phyloP scores from a whole-genome alignment of 2,888 invertebrate genomes.

The Diadegma fenestrale region DNA sequence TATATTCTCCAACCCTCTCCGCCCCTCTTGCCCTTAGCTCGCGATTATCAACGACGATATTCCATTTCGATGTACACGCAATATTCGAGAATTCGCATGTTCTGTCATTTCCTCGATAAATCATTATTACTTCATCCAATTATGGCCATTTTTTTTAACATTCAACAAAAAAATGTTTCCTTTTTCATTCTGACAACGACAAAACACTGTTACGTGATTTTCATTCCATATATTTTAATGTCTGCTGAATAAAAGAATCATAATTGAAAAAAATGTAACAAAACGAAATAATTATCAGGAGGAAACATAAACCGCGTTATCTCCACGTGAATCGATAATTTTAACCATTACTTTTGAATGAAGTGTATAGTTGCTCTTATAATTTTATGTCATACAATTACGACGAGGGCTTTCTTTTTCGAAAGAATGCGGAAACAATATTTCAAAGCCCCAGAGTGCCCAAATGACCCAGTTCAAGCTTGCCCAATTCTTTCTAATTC shows the following conservation, averaged over 20 bases:
- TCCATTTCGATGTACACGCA: conserved; percentile 29
- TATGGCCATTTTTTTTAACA: background rate
- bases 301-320: background rate
- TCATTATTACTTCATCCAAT: background rate
- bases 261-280: background rate
- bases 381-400: background rate
- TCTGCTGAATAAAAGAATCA: background rate
- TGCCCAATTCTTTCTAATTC: conserved; percentile 7
- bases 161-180: background rate
- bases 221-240: background rate
- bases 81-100: background rate
- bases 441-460: background rate
- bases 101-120: background rate
- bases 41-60: conserved; percentile 2
- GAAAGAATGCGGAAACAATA: conserved; percentile 9
- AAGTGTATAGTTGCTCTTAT: background rate
- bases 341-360: background rate
- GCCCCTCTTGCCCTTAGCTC: background rate
- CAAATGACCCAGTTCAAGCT: background rate
- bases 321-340: conserved; percentile 2
- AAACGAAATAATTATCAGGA: background rate
- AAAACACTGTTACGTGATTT: background rate
- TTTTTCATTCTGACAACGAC: background rate
- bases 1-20: conserved; percentile 2
- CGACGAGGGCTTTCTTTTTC: background rate